phyloP scores from a whole-genome alignment of 2,888 invertebrate species.

The Tiliacea citrago region DNA sequence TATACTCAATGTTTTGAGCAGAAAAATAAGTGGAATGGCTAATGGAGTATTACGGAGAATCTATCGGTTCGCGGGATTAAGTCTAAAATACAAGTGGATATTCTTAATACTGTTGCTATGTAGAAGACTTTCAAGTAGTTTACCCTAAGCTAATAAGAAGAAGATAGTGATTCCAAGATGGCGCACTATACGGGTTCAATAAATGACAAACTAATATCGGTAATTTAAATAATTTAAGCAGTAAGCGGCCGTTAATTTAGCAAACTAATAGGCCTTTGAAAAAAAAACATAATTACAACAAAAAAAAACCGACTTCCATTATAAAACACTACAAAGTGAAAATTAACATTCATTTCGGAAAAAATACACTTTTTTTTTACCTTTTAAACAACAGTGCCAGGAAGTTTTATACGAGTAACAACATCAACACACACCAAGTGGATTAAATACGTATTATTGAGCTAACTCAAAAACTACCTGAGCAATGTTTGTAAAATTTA shows the following conservation, averaged over 20 bases:
- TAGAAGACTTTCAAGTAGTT: neutral
- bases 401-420: too few species aligned
- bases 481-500: too few species aligned
- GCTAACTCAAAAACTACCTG: too few species aligned
- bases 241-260: neutral
- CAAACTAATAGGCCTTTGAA: too few species aligned
- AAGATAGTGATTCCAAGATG: neutral
- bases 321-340: too few species aligned
- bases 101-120: neutral
- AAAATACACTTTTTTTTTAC: too few species aligned
- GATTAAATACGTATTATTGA: too few species aligned
- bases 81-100: neutral
- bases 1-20: slow-evolving; percentile 23
- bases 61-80: neutral
- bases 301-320: too few species aligned
- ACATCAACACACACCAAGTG: too few species aligned
- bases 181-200: neutral
- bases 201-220: neutral
- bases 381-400: too few species aligned
- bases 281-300: too few species aligned
- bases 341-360: too few species aligned
- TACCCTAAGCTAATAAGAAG: neutral
- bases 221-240: neutral
- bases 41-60: slow-evolving; percentile 9
- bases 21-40: slow-evolving; percentile 24